These are phyloP conservation scores for Diarsia rubi DNA, from an alignment of 2,888 invertebrate genomes.

Conservation along the genomic window DNA sequence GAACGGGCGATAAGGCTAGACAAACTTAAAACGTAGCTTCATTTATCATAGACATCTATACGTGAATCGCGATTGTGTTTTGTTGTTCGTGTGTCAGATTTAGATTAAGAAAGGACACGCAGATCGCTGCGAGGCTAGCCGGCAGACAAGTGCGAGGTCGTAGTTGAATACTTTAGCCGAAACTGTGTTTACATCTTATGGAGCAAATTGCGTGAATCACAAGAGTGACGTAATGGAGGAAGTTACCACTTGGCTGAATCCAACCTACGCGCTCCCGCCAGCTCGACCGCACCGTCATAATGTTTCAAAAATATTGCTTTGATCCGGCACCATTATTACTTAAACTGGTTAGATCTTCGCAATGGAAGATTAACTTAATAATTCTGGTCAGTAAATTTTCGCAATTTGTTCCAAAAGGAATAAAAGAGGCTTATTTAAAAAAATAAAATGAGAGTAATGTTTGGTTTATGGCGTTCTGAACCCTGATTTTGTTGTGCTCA, in stretches of 20 bases:
- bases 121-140: conserved; percentile 57
- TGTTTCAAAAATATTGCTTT: conserved; percentile 78
- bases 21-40: conserved; percentile 61
- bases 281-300: conserved; percentile 74
- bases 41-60: conserved; percentile 69
- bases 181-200: conserved; percentile 77
- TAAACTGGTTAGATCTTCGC: conserved; percentile 74
- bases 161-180: conserved; percentile 73
- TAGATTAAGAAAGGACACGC: conserved; percentile 76
- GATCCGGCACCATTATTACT: conserved; percentile 75
- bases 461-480: conserved; percentile 39
- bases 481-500: conserved; percentile 5
- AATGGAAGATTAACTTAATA: conserved; percentile 74
- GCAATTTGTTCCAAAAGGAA: conserved; percentile 58
- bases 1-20: conserved; percentile 68
- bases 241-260: conserved; percentile 84
- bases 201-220: conserved; percentile 84
- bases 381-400: conserved; percentile 70
- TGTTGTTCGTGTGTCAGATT: conserved; percentile 69
- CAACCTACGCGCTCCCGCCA: conserved; percentile 84
- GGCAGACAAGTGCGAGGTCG: conserved; percentile 75
- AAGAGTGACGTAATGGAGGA: conserved; percentile 88
- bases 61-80: conserved; percentile 63
- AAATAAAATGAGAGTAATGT: conserved; percentile 50
- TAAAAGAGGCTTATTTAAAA: conserved; percentile 55